phyloP scores from a whole-genome alignment of 2,797 vertebrate species.

The Poeciliopsis infans region DNA sequence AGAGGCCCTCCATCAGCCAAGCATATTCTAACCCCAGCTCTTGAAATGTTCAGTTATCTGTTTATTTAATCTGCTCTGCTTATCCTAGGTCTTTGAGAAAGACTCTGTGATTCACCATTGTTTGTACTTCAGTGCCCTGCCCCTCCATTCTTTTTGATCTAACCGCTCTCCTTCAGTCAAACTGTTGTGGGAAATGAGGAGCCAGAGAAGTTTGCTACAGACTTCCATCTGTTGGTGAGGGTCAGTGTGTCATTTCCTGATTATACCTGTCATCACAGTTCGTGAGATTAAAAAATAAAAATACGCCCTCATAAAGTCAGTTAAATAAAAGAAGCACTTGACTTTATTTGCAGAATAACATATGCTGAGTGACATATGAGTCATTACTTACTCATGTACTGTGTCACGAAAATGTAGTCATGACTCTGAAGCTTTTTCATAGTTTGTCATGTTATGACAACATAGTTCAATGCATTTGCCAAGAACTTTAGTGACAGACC shows the following conservation, averaged over 20 bases:
- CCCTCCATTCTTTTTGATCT: conserved; percentile 68
- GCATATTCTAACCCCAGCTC: conserved; percentile 60
- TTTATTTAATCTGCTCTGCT: conserved; percentile 75
- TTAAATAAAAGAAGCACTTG: conserved; percentile 7
- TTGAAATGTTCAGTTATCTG: conserved; percentile 68
- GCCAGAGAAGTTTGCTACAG: conserved; percentile 37
- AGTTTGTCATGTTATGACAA: not conserved
- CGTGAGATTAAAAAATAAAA: conserved; percentile 10
- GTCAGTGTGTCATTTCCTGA: conserved; percentile 41
- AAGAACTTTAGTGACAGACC: not conserved
- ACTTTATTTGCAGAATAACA: not conserved
- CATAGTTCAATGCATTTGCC: not conserved
- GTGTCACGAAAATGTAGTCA: not conserved
- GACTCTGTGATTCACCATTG: conserved; percentile 75
- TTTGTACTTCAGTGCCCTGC: conserved; percentile 72
- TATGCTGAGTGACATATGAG: conserved; percentile 1
- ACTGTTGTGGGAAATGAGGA: conserved; percentile 57
- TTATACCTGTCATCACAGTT: conserved; percentile 33
- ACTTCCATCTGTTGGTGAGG: conserved; percentile 50
- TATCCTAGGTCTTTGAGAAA: conserved; percentile 68
- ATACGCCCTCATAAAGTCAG: not conserved
- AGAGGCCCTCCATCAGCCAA: conserved; percentile 50
- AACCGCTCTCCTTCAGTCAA: conserved; percentile 58
- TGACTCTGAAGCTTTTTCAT: not conserved
- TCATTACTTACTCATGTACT: not conserved